phyloP scores from a whole-genome alignment of 1,140 invertebrate species.

The Hypothenemus hampei region DNA sequence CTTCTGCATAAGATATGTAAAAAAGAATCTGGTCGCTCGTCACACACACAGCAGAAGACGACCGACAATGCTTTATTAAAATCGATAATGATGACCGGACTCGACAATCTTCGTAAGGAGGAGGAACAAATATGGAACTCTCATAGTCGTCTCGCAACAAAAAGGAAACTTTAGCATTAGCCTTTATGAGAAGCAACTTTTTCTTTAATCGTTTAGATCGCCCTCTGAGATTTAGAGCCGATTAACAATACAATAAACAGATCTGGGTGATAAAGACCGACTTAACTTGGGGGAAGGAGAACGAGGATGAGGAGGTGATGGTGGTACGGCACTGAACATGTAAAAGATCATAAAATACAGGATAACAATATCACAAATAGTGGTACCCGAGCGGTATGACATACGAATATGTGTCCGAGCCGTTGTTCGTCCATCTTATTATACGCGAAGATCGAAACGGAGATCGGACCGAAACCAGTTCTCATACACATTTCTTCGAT shows the following conservation, averaged over 20 bases:
- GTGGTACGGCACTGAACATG: constrained; percentile 1
- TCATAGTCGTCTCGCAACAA: too few species aligned
- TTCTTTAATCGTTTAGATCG: too few species aligned
- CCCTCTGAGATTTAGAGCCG: too few species aligned
- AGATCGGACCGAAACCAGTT: constrained; percentile 14
- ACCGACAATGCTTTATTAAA: constrained; percentile 26
- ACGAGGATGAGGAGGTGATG: too few species aligned
- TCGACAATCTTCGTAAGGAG: too few species aligned
- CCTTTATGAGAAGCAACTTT: too few species aligned
- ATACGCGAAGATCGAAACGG: constrained; percentile 19
- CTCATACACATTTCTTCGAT: constrained; percentile 12
- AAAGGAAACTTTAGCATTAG: too few species aligned
- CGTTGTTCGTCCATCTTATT: constrained; percentile 21
- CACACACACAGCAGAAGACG: too few species aligned
- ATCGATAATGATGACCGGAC: constrained; percentile 24
- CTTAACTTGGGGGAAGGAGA: too few species aligned
- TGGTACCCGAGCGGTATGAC: constrained; percentile 15
- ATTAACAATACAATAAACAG: too few species aligned
- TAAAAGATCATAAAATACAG: constrained; percentile 15
- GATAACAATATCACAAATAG: constrained; percentile 24
- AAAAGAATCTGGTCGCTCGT: constrained; percentile 20
- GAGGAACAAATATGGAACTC: too few species aligned
- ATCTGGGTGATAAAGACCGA: too few species aligned
- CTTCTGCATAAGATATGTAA: constrained; percentile 24
- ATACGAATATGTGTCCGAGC: constrained; percentile 22